These are phyloP conservation scores for Platerodrilus igneus DNA, from an alignment of 2,888 invertebrate genomes.

Conservation along the genomic window DNA sequence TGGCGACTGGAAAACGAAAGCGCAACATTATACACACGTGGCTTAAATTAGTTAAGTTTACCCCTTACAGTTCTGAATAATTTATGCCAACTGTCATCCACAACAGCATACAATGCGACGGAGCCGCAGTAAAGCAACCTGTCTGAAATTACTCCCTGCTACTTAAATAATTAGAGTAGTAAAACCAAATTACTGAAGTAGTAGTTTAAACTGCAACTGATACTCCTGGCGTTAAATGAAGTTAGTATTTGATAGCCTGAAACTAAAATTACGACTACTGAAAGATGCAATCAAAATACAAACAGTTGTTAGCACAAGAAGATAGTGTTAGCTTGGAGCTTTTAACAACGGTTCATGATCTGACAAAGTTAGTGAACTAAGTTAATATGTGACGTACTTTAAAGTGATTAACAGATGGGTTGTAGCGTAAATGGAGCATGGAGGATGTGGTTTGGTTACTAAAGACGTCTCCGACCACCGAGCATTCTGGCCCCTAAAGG, in stretches of 20 bases:
- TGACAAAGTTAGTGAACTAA: conserved; percentile 25
- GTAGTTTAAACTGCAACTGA: conserved; percentile 15
- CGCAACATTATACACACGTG: conserved; percentile 31
- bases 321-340: too few relatives aligned
- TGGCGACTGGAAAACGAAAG: too few relatives aligned
- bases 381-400: conserved; percentile 31
- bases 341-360: conserved; percentile 27
- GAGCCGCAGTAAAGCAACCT: conserved; percentile 17
- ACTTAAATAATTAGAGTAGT: conserved; percentile 28
- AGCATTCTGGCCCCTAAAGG: too few relatives aligned
- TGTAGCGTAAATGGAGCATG: conserved; percentile 31
- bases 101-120: conserved; percentile 31
- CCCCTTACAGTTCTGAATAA: conserved; percentile 32
- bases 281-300: conserved; percentile 15
- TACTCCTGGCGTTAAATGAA: conserved; percentile 27
- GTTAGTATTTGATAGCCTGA: conserved; percentile 16
- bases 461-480: conserved; percentile 29
- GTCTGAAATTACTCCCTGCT: conserved; percentile 23
- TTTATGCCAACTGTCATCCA: conserved; percentile 32
- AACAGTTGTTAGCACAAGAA: conserved; percentile 17
- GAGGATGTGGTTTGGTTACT: conserved; percentile 30
- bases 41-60: conserved; percentile 33
- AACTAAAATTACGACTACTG: conserved; percentile 16
- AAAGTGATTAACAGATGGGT: conserved; percentile 35
- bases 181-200: conserved; percentile 27